A percentile compares a stretch with the other conserved stretches of the same genome.
Evolutionary conservation across 1,140 invertebrate genomes (phyloP).

Genomic region (Ladona fulva): DNA sequence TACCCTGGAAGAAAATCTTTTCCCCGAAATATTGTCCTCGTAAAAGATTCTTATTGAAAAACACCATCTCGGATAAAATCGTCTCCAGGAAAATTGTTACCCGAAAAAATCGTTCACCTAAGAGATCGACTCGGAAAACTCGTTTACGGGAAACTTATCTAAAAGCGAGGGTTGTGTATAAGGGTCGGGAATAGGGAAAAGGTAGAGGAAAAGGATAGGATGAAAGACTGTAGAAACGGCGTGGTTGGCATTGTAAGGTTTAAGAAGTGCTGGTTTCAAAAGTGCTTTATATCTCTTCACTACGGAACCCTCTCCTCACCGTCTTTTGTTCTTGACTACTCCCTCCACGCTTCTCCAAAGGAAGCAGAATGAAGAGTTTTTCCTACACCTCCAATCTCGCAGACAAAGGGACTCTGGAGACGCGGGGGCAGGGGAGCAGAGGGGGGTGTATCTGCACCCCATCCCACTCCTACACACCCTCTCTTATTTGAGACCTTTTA

Average conservation of each 20-base stretch:
- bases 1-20: too few relatives aligned
- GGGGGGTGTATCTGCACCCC: neutral
- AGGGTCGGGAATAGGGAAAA: neutral
- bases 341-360: neutral
- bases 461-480: too few relatives aligned
- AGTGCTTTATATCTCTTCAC: neutral
- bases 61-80: too few relatives aligned
- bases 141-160: too few relatives aligned
- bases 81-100: too few relatives aligned
- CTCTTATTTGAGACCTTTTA: too few relatives aligned
- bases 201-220: neutral
- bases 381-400: conserved; percentile 2
- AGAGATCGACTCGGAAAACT: too few relatives aligned
- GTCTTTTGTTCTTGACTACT: neutral
- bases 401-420: neutral
- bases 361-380: neutral
- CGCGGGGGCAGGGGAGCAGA: neutral
- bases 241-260: neutral
- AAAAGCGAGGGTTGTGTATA: neutral
- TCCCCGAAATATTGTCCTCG: too few relatives aligned
- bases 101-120: too few relatives aligned
- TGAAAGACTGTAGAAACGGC: neutral
- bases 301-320: neutral
- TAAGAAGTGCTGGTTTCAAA: neutral
- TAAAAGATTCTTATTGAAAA: too few relatives aligned